A percentile compares a stretch with the other conserved stretches of the same genome.
Evolutionary conservation across 2,797 vertebrate genomes (phyloP).

Genomic region (Sebastes matsubarae): DNA sequence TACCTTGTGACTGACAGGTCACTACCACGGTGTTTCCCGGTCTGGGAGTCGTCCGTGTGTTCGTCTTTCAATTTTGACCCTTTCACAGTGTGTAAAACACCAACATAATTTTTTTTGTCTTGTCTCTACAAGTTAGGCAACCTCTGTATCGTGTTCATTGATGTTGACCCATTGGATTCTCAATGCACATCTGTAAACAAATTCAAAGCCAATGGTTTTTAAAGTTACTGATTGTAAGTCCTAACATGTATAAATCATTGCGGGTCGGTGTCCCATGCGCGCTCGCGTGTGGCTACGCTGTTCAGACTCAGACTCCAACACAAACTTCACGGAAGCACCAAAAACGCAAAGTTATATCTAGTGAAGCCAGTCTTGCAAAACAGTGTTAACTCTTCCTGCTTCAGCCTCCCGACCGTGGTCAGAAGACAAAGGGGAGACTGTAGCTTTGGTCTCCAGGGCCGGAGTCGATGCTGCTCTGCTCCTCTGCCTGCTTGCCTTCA

Average conservation of each 20-base stretch:
- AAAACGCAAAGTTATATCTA: too few species aligned
- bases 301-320: too few species aligned
- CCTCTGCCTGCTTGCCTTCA: rapidly evolving
- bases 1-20: too few species aligned
- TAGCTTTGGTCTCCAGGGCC: too few species aligned
- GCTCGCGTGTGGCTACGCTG: too few species aligned
- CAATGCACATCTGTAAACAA: background rate
- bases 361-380: too few species aligned
- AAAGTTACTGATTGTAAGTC: rapidly evolving
- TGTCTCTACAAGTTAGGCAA: background rate
- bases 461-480: rapidly evolving
- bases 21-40: rapidly evolving
- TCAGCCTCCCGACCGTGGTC: too few species aligned
- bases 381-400: too few species aligned
- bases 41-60: rapidly evolving
- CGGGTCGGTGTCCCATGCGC: too few species aligned
- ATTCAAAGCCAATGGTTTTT: background rate
- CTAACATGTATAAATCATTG: rapidly evolving
- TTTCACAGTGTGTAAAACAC: too few species aligned
- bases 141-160: background rate
- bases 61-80: too few species aligned
- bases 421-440: rapidly evolving
- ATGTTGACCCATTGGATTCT: background rate
- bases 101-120: background rate
- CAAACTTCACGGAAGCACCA: too few species aligned